Conservation (phyloP, 1,140 invertebrate genomes). For the Formica selysi region DNA sequence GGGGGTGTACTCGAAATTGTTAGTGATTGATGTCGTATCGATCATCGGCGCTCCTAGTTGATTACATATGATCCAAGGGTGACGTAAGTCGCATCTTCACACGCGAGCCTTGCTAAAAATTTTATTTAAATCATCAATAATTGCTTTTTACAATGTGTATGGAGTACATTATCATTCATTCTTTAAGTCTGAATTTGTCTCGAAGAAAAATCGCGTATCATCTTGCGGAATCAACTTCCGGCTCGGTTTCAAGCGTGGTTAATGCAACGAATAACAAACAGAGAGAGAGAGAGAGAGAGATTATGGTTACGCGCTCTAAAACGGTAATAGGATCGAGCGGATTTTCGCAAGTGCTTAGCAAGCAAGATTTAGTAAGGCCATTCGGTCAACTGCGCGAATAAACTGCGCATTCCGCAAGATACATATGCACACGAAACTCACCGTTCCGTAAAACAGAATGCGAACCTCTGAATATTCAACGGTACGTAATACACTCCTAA, state of each 20-base stretch:
- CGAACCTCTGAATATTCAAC: conserved; percentile 43
- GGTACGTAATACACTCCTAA: conserved; percentile 25
- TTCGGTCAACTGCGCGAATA: conserved; percentile 33
- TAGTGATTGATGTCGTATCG: conserved; percentile 27
- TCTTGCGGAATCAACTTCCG: not conserved
- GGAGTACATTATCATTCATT: not conserved
- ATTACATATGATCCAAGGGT: not conserved
- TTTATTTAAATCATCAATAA: not conserved
- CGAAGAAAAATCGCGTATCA: not conserved
- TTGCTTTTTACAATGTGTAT: not conserved
- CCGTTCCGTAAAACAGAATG: not conserved
- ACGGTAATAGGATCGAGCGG: not conserved
- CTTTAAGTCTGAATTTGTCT: not conserved
- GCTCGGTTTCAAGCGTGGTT: not conserved
- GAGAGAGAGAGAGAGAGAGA: not conserved
- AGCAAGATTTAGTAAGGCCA: conserved; percentile 41
- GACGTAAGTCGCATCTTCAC: not conserved
- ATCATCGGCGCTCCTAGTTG: conserved; percentile 28
- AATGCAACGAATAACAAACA: conserved; percentile 2
- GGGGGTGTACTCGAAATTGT: conserved; percentile 12
- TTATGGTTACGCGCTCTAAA: conserved; percentile 8
- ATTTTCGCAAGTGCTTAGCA: not conserved
- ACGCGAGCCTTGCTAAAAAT: not conserved
- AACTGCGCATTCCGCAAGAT: conserved; percentile 11
- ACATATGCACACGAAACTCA: conserved; percentile 2